Base-by-base conservation (phyloP, 2,113 vertebrate genomes). In the Protobothrops flavoviridis region DNA sequence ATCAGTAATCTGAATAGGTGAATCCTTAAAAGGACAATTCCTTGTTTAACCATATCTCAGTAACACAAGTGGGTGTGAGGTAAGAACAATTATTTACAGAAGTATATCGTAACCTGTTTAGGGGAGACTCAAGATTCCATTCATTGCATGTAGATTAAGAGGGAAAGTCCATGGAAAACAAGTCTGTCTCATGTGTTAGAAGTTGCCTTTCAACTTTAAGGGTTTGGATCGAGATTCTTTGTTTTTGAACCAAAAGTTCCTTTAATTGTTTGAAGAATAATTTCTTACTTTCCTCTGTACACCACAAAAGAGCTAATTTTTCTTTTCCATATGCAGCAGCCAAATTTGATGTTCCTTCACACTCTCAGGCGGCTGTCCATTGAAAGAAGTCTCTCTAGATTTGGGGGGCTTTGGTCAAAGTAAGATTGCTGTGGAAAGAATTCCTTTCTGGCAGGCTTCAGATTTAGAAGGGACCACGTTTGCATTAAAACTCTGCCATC, bases 401-500 rank as follows among this genome's bases (percentile, higher is more conserved):
- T 43, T 29, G 33, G 4, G 9, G 8, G 50, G 90, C 92, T 55
- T 94, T 92, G 91, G 87, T 93, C 94, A 95, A 94, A 90, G 91
- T 45, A 55, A 45, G 93, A 56, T 95, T 52, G 92, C 86, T 64
- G 24, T 45, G 87, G 87, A 94, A 64, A 90, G 10, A 92, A 20
- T 2, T 87, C 21, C 88, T 91, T 91, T 95, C 93, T 93, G 94
- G 43, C 39, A 74, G 87, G 95, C 93, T 89, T 96, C 94, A 91
- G 94, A 91, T 96, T 94, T 95, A 96, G 97, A 97, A 96, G 95
- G 89, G 96, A 91, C 95, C 88, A 95, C 94, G n/a, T 9, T 96
- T 96, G 89, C 95, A 93, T 95, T 97, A 96, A 97, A 64, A 43
- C 95, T 96, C 95, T 94, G 87, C 97, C 95, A 94, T 97, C 97